Base-by-base conservation (phyloP, 2,888 invertebrate genomes). In the Nematopogon swammerdamellus region DNA sequence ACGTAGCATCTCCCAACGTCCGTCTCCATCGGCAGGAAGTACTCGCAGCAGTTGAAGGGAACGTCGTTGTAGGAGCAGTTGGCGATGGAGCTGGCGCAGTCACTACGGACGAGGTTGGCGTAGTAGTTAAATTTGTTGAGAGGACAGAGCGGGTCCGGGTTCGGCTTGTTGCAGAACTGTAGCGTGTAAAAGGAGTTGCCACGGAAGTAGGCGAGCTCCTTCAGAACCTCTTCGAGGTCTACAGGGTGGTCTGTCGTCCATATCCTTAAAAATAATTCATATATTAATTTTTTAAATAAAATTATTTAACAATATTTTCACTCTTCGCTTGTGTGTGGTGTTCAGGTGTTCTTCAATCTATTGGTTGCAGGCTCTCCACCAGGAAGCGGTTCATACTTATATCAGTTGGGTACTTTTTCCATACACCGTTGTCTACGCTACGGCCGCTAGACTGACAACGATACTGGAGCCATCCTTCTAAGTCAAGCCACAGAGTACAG, bases 211-310 rank as follows among this genome's bases (percentile, higher is more conserved):
- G 84, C 84, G 42, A 89, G 80, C 61, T 89, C 89, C 59, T 82
- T 84, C 0, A 89, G 68, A 0, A 85, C 82, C 59, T 88, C 89
- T 60, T 90, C 89, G 19, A 89, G 63, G 52, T 88, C 87, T 50
- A 84, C 79, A 54, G 87, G 84, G 55, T 88, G 88, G 2, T 82
- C 81, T 14, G 79, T 72, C 1, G 88, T 84, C 81, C 85, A 89
- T 6, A 86, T 72, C 48, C 88, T 86, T n/a, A 63, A n/a, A 61
- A 60, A 18, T 29, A 46, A 11, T 29, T 30, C 60, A 52, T 44
- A 45, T 6, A 11, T 3, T 50, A 20, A 44, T 11, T 19, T 18
- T 18, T 3, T 44, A 11, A 46, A n/a, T n/a, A n/a, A n/a, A n/a
- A n/a, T n/a, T n/a, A n/a, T n/a, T n/a, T n/a, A n/a, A n/a, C n/a